A percentile compares a stretch with the other conserved stretches of the same genome.
Conservation (phyloP, 1,140 invertebrate species). For the Euglossa dilemma region DNA sequence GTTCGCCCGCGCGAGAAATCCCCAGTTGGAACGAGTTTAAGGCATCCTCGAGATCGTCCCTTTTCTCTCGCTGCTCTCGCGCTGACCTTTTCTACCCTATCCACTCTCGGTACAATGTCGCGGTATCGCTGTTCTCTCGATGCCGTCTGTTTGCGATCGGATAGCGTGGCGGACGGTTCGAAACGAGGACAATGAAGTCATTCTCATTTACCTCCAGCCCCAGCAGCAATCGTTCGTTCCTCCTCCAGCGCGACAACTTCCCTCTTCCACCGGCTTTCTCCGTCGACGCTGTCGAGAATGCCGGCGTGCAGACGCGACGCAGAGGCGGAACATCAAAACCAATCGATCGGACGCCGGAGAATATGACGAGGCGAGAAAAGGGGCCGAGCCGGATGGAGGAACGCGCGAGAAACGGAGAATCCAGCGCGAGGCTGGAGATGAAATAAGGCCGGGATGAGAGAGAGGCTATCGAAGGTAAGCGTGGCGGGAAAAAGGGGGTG, state of each 20-base stretch:
- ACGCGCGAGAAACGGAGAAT: background rate
- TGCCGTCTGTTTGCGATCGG: constrained; percentile 27
- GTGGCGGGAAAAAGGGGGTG: background rate
- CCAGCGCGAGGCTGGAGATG: background rate
- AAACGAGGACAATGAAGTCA: constrained; percentile 62
- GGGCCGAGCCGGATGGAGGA: background rate
- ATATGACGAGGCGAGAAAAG: constrained; percentile 14
- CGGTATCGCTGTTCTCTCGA: background rate
- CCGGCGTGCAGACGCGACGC: constrained; percentile 47
- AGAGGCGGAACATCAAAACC: background rate
- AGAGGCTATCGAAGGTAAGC: background rate
- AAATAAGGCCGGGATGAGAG: background rate
- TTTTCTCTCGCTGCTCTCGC: too few relatives aligned
- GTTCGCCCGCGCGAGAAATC: background rate
- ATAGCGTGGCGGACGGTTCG: constrained; percentile 40
- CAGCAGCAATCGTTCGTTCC: constrained; percentile 6
- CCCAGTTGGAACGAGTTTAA: background rate
- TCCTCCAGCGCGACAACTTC: background rate
- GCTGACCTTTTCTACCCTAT: background rate
- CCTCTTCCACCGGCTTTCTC: background rate
- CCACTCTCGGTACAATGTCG: background rate
- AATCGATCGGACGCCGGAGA: background rate
- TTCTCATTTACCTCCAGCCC: constrained; percentile 59
- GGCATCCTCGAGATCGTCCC: background rate
- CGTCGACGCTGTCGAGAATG: constrained; percentile 3